Percentiles rank a stretch among this genome's conserved stretches.
Evolutionary conservation across 2,113 vertebrate genomes (phyloP).

Genomic region (Procavia capensis): DNA sequence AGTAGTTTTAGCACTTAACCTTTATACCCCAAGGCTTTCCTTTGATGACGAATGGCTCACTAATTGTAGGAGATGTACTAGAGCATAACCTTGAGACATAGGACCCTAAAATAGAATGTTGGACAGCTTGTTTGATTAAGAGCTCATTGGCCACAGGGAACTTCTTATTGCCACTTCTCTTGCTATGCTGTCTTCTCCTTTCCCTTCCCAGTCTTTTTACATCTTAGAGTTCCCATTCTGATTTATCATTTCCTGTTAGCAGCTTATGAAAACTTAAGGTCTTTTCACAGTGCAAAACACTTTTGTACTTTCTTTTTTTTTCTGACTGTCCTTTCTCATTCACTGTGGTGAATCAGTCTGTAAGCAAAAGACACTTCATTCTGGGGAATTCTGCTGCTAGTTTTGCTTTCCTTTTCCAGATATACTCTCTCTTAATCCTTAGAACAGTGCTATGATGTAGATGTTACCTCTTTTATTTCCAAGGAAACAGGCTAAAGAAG

Average conservation of each 20-base stretch:
- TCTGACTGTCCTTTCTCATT: background rate
- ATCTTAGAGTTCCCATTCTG: background rate
- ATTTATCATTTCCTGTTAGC: background rate
- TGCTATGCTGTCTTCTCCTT: background rate
- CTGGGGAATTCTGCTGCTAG: background rate
- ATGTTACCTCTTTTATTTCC: background rate
- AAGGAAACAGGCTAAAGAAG: background rate
- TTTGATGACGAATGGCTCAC: background rate
- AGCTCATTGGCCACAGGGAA: background rate
- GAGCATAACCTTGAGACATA: too few relatives aligned
- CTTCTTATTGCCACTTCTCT: background rate
- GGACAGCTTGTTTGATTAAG: background rate
- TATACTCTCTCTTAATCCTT: background rate
- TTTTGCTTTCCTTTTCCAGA: background rate
- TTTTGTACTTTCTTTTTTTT: background rate
- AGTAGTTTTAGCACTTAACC: too few relatives aligned
- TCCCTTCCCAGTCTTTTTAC: background rate
- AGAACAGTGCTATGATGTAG: background rate
- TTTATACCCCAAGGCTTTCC: background rate
- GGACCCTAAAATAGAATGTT: background rate
- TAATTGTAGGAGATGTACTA: background rate
- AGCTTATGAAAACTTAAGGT: background rate
- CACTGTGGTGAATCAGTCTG: background rate
- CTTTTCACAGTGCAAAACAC: background rate
- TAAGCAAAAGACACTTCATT: constrained; percentile 13